Evolutionary conservation across 2,888 invertebrate genomes (phyloP).

Genomic region (Zele albiditarsus): DNA sequence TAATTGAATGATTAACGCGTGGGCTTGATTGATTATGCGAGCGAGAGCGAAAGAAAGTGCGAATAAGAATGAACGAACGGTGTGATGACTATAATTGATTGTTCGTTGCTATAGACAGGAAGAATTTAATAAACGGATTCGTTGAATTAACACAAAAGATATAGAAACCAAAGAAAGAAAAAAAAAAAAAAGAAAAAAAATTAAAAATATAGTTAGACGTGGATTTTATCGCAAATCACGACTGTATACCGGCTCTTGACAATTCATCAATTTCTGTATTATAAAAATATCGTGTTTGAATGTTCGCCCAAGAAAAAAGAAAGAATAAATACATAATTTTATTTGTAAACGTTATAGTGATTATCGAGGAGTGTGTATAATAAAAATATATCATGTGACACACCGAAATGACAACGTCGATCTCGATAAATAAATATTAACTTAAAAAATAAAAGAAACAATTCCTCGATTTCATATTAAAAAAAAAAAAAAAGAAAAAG

Average conservation of each 20-base stretch:
- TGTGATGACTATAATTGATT: neutral
- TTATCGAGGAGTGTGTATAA: neutral
- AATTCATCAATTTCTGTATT: conserved; percentile 31
- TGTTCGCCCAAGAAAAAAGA: conserved; percentile 24
- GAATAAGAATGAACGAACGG: conserved; percentile 23
- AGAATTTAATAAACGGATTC: conserved; percentile 23
- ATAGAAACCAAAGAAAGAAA: conserved; percentile 14
- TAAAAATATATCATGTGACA: conserved; percentile 1
- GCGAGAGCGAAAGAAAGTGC: conserved; percentile 14
- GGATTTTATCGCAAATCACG: conserved; percentile 29
- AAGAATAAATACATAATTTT: conserved; percentile 6
- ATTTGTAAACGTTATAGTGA: conserved; percentile 14
- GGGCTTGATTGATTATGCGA: conserved; percentile 36
- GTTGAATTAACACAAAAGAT: conserved; percentile 6
- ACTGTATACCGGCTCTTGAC: conserved; percentile 36
- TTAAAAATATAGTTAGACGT: conserved; percentile 15
- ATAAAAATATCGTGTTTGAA: conserved; percentile 20
- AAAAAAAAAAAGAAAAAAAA: conserved; percentile 14
- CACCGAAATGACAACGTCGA: conserved; percentile 7
- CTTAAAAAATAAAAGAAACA: neutral
- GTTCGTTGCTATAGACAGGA: conserved; percentile 12
- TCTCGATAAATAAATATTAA: neutral
- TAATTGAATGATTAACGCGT: conserved; percentile 43
- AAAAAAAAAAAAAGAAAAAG: conserved; percentile 5
- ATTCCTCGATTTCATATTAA: conserved; percentile 8